Conservation (phyloP, 2,797 vertebrate species). For the Sorex maritimensis region DNA sequence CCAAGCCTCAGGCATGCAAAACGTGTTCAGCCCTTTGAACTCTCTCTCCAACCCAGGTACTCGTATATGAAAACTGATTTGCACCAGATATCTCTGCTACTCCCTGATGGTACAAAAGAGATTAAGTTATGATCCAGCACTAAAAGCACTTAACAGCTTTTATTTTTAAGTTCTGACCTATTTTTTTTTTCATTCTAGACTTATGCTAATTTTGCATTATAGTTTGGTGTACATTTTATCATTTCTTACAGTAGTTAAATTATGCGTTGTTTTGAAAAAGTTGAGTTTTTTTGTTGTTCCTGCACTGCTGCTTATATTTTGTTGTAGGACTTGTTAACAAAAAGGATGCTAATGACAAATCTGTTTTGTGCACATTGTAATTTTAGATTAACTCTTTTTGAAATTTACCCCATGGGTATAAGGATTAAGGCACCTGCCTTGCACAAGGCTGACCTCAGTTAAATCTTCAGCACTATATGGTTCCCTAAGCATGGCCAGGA, state of each 20-base stretch:
- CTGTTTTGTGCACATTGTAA: constrained; percentile 33
- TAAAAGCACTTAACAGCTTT: constrained; percentile 41
- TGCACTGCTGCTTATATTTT: neutral
- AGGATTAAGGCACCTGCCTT: no score
- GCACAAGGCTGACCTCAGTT: no score
- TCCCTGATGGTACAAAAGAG: constrained; percentile 37
- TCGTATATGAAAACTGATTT: neutral
- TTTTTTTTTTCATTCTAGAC: constrained; percentile 56
- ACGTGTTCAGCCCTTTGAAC: no score
- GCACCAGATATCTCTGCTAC: neutral
- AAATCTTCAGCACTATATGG: no score
- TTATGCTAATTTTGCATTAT: constrained; percentile 53
- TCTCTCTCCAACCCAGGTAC: no score
- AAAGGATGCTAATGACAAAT: constrained; percentile 47
- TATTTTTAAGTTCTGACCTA: constrained; percentile 45
- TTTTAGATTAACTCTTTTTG: constrained; percentile 28
- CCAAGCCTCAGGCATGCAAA: no score
- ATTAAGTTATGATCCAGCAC: constrained; percentile 8
- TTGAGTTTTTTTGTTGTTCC: neutral
- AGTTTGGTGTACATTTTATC: constrained; percentile 43
- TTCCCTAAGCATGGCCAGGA: no score
- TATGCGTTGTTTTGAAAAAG: neutral
- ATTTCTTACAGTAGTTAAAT: constrained; percentile 24
- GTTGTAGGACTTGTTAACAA: constrained; percentile 26
- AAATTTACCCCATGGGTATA: neutral